Evolutionary conservation across 2,113 vertebrate species (phyloP).

Genomic region (Pycnonotus jocosus): DNA sequence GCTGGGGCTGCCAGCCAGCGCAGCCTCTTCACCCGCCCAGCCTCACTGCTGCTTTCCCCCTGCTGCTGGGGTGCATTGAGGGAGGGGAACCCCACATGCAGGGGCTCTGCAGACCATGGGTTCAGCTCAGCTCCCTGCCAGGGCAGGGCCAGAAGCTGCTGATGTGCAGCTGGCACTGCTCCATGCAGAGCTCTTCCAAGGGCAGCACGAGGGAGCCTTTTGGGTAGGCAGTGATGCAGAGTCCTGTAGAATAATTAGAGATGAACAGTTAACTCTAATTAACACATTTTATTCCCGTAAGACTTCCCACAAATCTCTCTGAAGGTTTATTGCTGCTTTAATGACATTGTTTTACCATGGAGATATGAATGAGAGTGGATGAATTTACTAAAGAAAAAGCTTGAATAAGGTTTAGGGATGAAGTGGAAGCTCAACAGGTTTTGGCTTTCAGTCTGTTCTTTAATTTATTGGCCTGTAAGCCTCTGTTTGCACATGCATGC

Average conservation of each 20-base stretch:
- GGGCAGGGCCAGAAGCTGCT: background rate
- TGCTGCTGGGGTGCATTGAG: background rate
- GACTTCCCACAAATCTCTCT: background rate
- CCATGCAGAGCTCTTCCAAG: background rate
- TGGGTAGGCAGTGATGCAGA: background rate
- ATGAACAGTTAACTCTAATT: background rate
- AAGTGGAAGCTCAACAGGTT: background rate
- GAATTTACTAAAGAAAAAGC: constrained; percentile 1
- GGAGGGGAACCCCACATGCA: background rate
- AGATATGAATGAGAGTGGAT: background rate
- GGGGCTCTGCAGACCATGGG: background rate
- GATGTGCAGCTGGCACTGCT: background rate
- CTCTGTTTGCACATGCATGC: background rate
- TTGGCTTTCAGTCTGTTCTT: background rate
- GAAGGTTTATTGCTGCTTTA: background rate
- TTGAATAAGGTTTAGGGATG: background rate
- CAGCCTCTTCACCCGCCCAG: background rate
- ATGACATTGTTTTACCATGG: background rate
- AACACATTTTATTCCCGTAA: background rate
- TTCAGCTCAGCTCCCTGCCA: background rate
- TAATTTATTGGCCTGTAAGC: background rate
- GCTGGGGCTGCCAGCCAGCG: background rate
- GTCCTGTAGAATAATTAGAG: background rate
- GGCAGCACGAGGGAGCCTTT: background rate
- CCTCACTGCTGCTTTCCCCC: background rate